Evolutionary conservation across 2,888 invertebrate species (phyloP).

Genomic region (Shargacucullia verbasci): DNA sequence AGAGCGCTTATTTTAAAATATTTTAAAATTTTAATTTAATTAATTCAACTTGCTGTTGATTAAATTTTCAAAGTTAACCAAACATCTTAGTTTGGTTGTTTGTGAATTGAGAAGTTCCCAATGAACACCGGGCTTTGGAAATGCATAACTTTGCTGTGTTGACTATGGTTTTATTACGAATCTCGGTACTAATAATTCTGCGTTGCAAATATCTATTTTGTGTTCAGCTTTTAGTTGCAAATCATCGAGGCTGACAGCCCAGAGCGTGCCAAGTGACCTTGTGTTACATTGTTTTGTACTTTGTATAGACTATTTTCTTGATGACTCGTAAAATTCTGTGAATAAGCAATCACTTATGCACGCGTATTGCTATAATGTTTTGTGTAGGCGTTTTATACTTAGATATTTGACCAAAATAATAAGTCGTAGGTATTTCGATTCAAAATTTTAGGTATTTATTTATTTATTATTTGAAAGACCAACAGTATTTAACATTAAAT

Average conservation of each 20-base stretch:
- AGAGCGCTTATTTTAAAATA: constrained; percentile 1
- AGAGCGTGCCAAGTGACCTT: no score
- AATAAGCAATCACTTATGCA: constrained; percentile 3
- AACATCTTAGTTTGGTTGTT: constrained; percentile 41
- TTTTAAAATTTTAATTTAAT: constrained; percentile 44
- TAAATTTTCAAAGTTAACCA: constrained; percentile 46
- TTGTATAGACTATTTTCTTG: background rate
- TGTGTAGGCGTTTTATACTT: constrained; percentile 6
- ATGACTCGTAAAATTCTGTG: background rate
- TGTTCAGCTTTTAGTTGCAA: no score
- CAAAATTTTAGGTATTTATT: no score
- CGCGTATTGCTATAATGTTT: constrained; percentile 4
- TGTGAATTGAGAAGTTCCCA: constrained; percentile 32
- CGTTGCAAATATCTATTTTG: no score
- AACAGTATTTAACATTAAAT: no score
- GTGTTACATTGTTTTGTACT: no score
- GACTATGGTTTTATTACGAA: constrained; percentile 17
- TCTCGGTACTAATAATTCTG: no score
- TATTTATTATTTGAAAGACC: no score
- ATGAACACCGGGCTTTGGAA: constrained; percentile 18
- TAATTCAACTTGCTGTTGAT: constrained; percentile 43
- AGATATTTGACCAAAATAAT: no score
- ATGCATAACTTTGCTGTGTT: constrained; percentile 21
- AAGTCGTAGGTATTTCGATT: no score
- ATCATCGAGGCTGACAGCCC: no score